phyloP scores from a whole-genome alignment of 2,888 invertebrate species.

The Cataglyphis albicans region DNA sequence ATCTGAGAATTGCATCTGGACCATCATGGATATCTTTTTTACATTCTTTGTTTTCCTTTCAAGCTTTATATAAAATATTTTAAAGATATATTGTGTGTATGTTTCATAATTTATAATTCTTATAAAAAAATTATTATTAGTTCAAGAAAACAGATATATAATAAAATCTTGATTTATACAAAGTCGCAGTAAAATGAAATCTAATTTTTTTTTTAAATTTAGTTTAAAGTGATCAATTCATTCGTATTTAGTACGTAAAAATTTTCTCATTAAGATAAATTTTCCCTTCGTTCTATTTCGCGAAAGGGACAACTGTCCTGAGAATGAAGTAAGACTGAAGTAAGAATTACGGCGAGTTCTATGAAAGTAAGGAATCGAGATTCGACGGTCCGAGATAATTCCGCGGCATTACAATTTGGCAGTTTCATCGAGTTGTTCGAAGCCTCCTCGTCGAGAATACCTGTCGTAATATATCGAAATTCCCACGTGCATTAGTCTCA shows the following conservation, averaged over 20 bases:
- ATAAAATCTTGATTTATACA: not conserved
- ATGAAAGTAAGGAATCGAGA: slow-evolving; percentile 51
- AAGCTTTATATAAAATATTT: slow-evolving; percentile 5
- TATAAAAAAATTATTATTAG: not conserved
- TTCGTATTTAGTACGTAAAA: not conserved
- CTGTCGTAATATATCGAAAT: slow-evolving; percentile 70
- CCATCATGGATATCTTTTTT: not conserved
- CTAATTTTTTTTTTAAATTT: too few species aligned
- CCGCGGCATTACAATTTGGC: slow-evolving; percentile 69
- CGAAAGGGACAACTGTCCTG: not conserved
- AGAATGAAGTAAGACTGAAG: not conserved
- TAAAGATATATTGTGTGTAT: not conserved
- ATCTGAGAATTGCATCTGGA: slow-evolving; percentile 27
- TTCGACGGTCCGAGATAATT: slow-evolving; percentile 66
- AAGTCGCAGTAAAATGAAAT: not conserved
- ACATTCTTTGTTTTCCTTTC: not conserved
- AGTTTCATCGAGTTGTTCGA: slow-evolving; percentile 67
- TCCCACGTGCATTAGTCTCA: slow-evolving; percentile 76
- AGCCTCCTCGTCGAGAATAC: slow-evolving; percentile 59
- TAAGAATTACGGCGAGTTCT: not conserved
- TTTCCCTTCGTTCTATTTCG: not conserved
- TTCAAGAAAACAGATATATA: not conserved
- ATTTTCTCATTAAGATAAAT: not conserved
- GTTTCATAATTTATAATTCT: not conserved
- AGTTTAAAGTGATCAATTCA: too few species aligned